Evolutionary conservation across 2,888 invertebrate genomes (phyloP), one percentile per base, ranked within the genome.

Genomic region (Orchestes rusci): DNA sequence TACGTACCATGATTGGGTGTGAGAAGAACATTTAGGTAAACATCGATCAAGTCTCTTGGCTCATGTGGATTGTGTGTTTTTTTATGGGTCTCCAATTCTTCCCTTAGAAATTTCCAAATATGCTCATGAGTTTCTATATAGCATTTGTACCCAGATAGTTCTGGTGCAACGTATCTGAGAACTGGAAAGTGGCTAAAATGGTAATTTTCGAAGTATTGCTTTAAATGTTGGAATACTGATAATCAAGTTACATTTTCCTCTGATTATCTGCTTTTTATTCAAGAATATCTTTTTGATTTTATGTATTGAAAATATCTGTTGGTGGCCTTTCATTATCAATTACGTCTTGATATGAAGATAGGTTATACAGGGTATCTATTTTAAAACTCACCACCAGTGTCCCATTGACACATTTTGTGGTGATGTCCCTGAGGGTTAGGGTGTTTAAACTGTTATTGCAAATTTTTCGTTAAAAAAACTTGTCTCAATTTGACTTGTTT

Each of bases 11-110:
- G 35, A 5, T 77, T 73, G 13, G 77, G 68, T 3, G 79, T 75
- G 33, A 74, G 72, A 48, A 89, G 65, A 47, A 79, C 78, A 57
- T 81, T 74, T 39, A 90, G 68, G 58, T 89, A 90, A 1, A 80
- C 81, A 58, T 89, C 88, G 80, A 90, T 90, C 19, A 90, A 77
- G 62, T 89, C 88, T 37, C 81, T 73, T 1, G 82, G 82, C 39
- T 79, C 75, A 10, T 73, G 71, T 1, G 74, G 67, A 49, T 79
- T 73, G 55, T 76, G 77, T 0, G 75, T 78, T 35, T 73, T 70
- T 48, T 84, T 84, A 58, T 90, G 89, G 42, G 73, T 74, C 16
- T 79, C 73, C 13, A 89, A 68, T 62, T 89, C 88, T 3, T 78
- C 74, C 38, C 77, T 70, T 16, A 89, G 67, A 59, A 88, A 88